Percentiles rank a stretch among this genome's conserved stretches.
Evolutionary conservation across 2,797 vertebrate species (phyloP).

Genomic region (Sebastes oblongus): DNA sequence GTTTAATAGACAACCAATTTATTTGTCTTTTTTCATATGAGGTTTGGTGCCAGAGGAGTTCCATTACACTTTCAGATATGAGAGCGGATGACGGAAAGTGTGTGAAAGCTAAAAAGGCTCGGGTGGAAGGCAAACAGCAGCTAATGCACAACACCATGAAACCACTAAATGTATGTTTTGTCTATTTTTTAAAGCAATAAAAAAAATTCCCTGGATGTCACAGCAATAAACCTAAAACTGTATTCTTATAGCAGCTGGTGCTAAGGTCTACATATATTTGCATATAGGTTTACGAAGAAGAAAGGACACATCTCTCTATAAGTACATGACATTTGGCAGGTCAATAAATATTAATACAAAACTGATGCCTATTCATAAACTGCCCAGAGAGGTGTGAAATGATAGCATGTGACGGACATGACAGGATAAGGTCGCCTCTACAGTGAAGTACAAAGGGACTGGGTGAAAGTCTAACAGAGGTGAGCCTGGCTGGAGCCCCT

Average conservation of each 20-base stretch:
- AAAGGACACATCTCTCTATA: slow-evolving; percentile 1
- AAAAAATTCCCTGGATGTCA: neutral
- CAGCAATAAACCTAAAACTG: neutral
- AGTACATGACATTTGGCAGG: neutral
- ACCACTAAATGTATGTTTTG: neutral
- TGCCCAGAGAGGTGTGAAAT: slow-evolving; percentile 25
- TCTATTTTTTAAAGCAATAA: neutral
- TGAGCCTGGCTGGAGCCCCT: neutral
- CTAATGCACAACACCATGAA: neutral
- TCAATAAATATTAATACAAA: slow-evolving; percentile 34
- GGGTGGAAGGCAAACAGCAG: slow-evolving; percentile 1
- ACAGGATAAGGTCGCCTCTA: slow-evolving; percentile 33
- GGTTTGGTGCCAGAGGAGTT: neutral
- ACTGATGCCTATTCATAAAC: slow-evolving; percentile 31
- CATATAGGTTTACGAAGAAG: neutral
- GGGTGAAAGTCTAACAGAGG: slow-evolving; percentile 7
- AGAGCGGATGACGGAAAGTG: neutral
- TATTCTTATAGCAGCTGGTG: neutral
- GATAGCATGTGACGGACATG: slow-evolving; percentile 40
- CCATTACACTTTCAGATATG: neutral
- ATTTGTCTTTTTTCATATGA: neutral
- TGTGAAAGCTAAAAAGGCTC: slow-evolving; percentile 6
- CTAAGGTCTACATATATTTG: neutral
- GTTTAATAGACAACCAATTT: neutral
- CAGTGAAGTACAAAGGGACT: slow-evolving; percentile 45